A percentile compares a stretch with the other conserved stretches of the same genome.
Conservation (phyloP, 2,797 vertebrate species). For the Sebastes jordani region DNA sequence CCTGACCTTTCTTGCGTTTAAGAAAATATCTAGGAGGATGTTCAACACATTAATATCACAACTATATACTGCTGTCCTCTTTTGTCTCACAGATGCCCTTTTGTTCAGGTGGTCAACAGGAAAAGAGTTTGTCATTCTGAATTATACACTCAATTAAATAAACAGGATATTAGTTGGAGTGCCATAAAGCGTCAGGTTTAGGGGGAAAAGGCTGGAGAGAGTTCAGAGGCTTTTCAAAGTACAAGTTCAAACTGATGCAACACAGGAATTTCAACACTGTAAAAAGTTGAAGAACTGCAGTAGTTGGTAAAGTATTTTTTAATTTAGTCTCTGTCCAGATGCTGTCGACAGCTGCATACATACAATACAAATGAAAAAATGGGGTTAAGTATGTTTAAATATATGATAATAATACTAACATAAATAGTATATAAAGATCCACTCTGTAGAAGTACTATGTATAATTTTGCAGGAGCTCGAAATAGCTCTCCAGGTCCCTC, state of each 20-base stretch:
- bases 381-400: neutral
- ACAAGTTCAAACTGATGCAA: constrained; percentile 27
- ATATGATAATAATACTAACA: neutral
- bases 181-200: neutral
- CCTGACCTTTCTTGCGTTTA: neutral
- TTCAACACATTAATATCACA: too few species aligned
- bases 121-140: constrained; percentile 8
- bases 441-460: neutral
- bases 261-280: neutral
- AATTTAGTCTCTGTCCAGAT: neutral
- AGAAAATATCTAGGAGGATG: neutral
- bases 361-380: too few species aligned
- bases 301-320: neutral
- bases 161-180: neutral
- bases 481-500: neutral
- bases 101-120: neutral
- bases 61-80: too few species aligned
- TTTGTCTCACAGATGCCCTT: neutral
- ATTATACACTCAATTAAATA: neutral
- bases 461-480: neutral
- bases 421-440: neutral
- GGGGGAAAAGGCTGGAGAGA: constrained; percentile 2
- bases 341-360: too few species aligned
- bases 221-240: neutral
- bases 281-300: neutral